A percentile compares a stretch with the other conserved stretches of the same genome.
Conservation (phyloP, 2,113 vertebrate species). For the Cricetomys ansorgei region DNA sequence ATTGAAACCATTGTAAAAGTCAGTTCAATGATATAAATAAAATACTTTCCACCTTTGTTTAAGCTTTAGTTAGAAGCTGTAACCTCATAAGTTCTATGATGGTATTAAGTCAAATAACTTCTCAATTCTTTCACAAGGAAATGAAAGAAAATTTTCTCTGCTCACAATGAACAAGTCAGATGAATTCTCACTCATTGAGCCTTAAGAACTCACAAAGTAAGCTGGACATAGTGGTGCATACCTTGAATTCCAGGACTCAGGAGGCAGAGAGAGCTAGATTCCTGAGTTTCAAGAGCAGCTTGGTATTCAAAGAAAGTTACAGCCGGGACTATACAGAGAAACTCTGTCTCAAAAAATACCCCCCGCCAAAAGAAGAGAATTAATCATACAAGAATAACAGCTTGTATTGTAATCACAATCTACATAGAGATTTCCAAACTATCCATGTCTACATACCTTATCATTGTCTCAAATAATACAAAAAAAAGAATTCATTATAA, state of each 20-base stretch:
- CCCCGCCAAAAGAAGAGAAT: not conserved
- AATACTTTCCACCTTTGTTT: not conserved
- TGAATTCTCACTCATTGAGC: not conserved
- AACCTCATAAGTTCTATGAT: not conserved
- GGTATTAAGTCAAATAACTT: not conserved
- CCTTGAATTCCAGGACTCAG: not conserved
- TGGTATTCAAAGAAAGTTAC: not conserved
- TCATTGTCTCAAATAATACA: not conserved
- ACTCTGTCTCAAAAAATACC: not conserved
- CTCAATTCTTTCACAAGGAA: not conserved
- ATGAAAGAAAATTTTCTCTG: not conserved
- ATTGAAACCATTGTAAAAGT: not conserved
- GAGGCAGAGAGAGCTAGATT: not conserved
- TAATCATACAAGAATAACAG: not conserved
- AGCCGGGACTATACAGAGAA: not conserved
- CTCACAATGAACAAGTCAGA: not conserved
- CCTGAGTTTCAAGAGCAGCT: not conserved
- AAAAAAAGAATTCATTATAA: not conserved
- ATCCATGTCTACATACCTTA: not conserved
- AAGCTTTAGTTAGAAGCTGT: not conserved
- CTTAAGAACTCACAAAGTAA: not conserved
- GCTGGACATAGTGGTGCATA: not conserved
- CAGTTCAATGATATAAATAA: not conserved
- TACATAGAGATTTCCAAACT: not conserved
- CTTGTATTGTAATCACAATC: too few relatives aligned